Evolutionary conservation across 2,888 invertebrate genomes (phyloP), one percentile per base, ranked within the genome.

Genomic region (Cabera pusaria): DNA sequence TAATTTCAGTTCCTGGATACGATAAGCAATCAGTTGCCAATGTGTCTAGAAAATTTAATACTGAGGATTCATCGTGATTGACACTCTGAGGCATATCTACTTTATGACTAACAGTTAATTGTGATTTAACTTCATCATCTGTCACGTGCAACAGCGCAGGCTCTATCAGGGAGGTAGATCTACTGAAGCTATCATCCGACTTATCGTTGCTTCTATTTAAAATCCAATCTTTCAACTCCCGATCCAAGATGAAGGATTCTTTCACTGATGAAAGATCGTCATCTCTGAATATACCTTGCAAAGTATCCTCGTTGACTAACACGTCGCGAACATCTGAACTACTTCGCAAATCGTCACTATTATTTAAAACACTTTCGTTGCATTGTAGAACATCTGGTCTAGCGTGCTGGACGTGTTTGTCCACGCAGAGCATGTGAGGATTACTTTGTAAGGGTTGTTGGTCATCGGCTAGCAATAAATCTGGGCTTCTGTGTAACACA

Each of bases 21-120:
- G 72, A 65, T 23, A 85, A 56, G 49, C 69, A 73, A 49, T 83
- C 84, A 59, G 73, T 84, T 33, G 77, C 75, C 52, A 86, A 60
- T 3, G 78, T 67, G 24, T 86, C 86, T 59, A 86, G 70, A 57
- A 86, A 86, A 58, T 80, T 82, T 56, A 87, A 71, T 56, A 85
- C 79, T 56, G 84, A 81, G 47, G 81, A 75, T 26, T 72, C 72
- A 52, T 77, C 76, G 44, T 56, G 50, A 29, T 64, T 41, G 59
- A 49, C 48, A 60, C 38, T 31, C 0, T 39, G 31, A 17, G 44
- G 33, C 19, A 38, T 32, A 33, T 42, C 42, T 25, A 27, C 47
- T 27, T 56, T 53, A 7, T 47, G 36, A 36, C 46, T 50, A 41
- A 52, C 48, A 39, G 40, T 55, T 21, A 50, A 14, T 32, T 42